Base-by-base conservation (phyloP, 1,140 invertebrate genomes). In the Diorhabda elongata region DNA sequence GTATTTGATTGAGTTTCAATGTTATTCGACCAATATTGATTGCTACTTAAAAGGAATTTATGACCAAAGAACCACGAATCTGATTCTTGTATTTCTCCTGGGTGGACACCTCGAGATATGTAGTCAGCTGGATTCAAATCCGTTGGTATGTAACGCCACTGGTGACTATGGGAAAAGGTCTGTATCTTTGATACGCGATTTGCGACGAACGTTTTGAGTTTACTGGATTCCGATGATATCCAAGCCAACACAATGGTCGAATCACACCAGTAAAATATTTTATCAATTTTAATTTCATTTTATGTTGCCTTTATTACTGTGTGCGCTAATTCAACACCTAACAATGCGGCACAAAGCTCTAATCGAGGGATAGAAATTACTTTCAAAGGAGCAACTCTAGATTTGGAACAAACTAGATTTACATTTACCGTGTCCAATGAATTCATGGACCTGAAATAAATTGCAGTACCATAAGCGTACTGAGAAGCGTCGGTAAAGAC, bases 231-330 rank as follows among this genome's bases (percentile, higher is more conserved):
- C 52, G 67, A 73, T n/a, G 68, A 73, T 11, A 83, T 68, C 83
- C 82, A 84, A 4, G 72, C 71, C n/a, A 83, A 65, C 3, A 81
- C 79, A 0, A 82, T 77, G 0, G 77, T 82, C 2, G 81, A 82
- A 68, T 84, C 61, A 9, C 26, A n/a, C 42, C 8, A 44, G 11
- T 42, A 7, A 9, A 42, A 43, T 11, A 44, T 6, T 9, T 44
- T 43, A 44, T 58, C 58, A 44, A 57, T 57, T 11, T 11, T 11
- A 11, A 11, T 11, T 11, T 11, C 11, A 11, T 11, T 11, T 11
- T 11, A 0, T 11, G 11, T 11, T 11, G 11, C 11, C 11, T 11
- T 11, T 0, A 11, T 11, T 11, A 11, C 11, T 11, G 11, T 11
- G 11, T 11, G 11, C 11, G 11, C 11, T 11, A 11, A 11, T 11